Evolutionary conservation across 2,113 vertebrate species (phyloP).

Genomic region (Rostratula benghalensis): DNA sequence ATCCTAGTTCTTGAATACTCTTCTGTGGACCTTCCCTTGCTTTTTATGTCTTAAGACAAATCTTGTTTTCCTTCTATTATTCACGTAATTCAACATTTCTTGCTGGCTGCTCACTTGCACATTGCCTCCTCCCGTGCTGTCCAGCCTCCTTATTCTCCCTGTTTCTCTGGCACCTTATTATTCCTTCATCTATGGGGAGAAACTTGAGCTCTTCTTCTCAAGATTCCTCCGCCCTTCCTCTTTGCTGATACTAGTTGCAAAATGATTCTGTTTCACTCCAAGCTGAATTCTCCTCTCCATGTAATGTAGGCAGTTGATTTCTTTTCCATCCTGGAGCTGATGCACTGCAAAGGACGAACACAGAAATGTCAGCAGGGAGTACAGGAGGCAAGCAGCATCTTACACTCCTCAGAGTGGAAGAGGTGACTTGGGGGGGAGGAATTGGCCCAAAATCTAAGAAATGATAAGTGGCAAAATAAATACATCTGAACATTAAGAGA

Average conservation of each 20-base stretch:
- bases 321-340: neutral
- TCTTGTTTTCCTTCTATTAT: neutral
- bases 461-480: neutral
- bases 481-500: neutral
- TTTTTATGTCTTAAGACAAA: neutral
- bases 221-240: neutral
- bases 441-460: fast-evolving
- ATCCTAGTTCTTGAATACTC: neutral
- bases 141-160: neutral
- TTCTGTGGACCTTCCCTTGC: neutral
- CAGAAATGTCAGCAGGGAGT: neutral
- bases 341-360: neutral
- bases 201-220: neutral
- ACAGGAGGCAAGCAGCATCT: neutral
- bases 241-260: neutral
- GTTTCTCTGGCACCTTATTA: neutral
- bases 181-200: neutral
- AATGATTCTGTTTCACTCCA: neutral
- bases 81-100: neutral
- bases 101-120: neutral
- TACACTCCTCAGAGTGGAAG: neutral
- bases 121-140: neutral
- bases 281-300: neutral
- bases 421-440: neutral
- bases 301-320: neutral